Base-by-base conservation (phyloP, 2,113 vertebrate species). In the Tachycineta bicolor region DNA sequence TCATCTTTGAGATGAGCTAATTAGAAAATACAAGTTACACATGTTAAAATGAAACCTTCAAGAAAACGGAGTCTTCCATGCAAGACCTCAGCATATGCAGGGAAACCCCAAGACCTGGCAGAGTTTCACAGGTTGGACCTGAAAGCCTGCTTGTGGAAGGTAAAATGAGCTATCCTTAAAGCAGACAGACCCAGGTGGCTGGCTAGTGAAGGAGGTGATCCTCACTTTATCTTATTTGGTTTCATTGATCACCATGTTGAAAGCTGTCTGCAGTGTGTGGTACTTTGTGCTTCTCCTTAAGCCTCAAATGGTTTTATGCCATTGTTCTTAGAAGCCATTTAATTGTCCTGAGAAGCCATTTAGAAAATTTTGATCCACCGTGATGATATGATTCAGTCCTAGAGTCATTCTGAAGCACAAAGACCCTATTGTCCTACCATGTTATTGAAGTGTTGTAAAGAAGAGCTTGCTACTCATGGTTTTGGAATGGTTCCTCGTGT, bases 271-370 rank as follows among this genome's bases (percentile, higher is more conserved):
- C 47, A 68, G 24, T 17, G 52, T 93, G 9, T 74, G 53, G 58
- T 67, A 94, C 91, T 95, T 95, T 82, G 89, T 78, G 77, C 89
- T 83, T 91, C 28, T 80, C 52, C 56, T 94, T 97, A 96, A 97
- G 78, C 90, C 90, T 90, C 80, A 33, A 29, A 50, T 60, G 67
- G 71, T 81, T 78, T 82, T 84, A 65, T 91, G 37, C 87, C 50
- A 93, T 97, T 97, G 94, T 97, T 96, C 85, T 93, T 52, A 85
- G 79, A 89, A 96, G 81, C 70, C 24, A 16, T 71, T 53, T 89
- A 73, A 89, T 97, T 97, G 94, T 97, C 94, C 69, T 93, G 46
- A 87, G 80, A 88, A 96, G 75, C 70, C 26, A 11, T 77, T 49
- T 90, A 78, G 73, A 84, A 77, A 87, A 90, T 95, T 96, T 89